Base-by-base conservation (phyloP, 2,888 invertebrate species). In the Xanthia icteritia region DNA sequence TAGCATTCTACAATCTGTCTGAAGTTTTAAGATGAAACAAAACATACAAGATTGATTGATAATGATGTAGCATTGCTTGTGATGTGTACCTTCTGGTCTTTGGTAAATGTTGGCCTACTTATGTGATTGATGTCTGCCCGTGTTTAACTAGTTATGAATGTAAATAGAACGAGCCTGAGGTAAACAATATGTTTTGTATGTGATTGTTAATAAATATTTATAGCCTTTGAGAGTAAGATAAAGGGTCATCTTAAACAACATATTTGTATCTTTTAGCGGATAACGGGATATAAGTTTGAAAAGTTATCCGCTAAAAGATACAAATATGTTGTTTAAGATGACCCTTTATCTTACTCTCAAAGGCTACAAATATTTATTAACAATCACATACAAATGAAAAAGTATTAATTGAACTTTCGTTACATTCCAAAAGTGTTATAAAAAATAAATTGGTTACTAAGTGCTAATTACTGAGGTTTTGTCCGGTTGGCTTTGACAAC, bases 1-100 rank as follows among this genome's bases (percentile, higher is more conserved):
- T 20, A 23, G 23, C 9, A 63, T 60, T 39, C 31, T 5, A 31
- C 8, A 17, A 9, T n/a, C 23, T 31, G 17, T 68, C 20, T n/a
- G 54, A 64, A 68, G 31, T 45, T 64, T 36, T 9, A 39, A 39
- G 58, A 68, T 42, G 63, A 48, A 80, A 56, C 27, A 56, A 75
- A 68, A 31, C 65, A 42, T 51, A 60, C 31, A 13, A 45, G n/a
- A 45, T 54, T 80, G 81, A 82, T 82, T 65, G 82, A 82, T 84
- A 36, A 48, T 71, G 81, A 74, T 72, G 81, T 45, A 80, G 61
- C 27, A 71, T 63, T 63, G 66, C 27, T 36, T 73, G 13, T 45
- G n/a, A 54, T 23, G 56, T 79, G 70, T 74, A 84, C 69, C 36
- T 60, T 23, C 56, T 51, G 20, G 48, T n/a, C 36, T 58, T 56